A percentile compares a stretch with the other conserved stretches of the same genome.
These are phyloP conservation scores for Nematopogon swammerdamellus DNA, from an alignment of 2,888 invertebrate species.

Conservation along the genomic window DNA sequence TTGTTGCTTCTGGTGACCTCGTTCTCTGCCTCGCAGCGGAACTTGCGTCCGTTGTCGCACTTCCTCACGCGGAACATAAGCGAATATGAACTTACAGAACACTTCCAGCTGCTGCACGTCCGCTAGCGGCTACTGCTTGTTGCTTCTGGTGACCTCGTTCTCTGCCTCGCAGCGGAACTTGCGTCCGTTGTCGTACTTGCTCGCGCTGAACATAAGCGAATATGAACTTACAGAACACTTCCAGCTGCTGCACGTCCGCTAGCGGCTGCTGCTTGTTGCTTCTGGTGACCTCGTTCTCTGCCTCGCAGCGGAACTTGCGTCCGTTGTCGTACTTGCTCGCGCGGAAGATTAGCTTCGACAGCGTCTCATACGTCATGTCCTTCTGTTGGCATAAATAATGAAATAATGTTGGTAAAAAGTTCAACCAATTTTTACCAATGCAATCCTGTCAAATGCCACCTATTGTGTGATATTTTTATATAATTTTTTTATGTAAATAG, in stretches of 20 bases:
- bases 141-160: conserved; percentile 73
- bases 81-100: conserved; percentile 90
- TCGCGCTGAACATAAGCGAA: neutral
- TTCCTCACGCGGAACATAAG: too few relatives aligned
- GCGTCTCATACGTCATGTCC: conserved; percentile 79
- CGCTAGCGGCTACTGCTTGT: conserved; percentile 72
- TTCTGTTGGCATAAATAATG: conserved; percentile 58
- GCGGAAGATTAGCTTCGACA: conserved; percentile 73
- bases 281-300: conserved; percentile 75
- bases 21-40: too few relatives aligned
- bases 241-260: conserved; percentile 66
- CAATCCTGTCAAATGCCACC: too few relatives aligned
- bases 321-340: conserved; percentile 82
- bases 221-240: conserved; percentile 89
- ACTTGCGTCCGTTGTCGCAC: too few relatives aligned
- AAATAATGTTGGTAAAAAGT: neutral
- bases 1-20: too few relatives aligned
- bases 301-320: conserved; percentile 73
- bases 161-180: conserved; percentile 78
- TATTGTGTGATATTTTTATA: too few relatives aligned
- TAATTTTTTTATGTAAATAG: too few relatives aligned
- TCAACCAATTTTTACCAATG: too few relatives aligned
- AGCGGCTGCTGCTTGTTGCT: conserved; percentile 73
- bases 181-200: conserved; percentile 71
- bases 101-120: conserved; percentile 73